These are phyloP conservation scores for Thermophis baileyi DNA, from an alignment of 2,113 vertebrate species.

Conservation along the genomic window DNA sequence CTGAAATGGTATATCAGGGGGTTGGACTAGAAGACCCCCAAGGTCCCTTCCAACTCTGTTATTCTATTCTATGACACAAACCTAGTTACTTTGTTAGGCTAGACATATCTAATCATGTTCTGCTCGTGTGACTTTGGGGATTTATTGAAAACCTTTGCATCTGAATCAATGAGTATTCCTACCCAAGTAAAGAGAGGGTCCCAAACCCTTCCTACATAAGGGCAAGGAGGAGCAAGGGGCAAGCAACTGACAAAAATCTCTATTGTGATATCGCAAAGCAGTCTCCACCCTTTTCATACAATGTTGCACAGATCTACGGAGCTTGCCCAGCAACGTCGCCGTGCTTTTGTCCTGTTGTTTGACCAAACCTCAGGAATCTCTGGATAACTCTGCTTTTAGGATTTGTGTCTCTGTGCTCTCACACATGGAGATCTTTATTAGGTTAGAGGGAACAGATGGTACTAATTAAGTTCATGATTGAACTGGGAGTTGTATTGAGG, in stretches of 20 bases:
- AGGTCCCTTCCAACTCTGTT: too few species aligned
- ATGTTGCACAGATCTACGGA: neutral
- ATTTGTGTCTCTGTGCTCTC: too few species aligned
- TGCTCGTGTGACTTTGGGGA: neutral
- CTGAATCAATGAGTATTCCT: neutral
- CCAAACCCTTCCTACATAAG: neutral
- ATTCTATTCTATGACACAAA: neutral
- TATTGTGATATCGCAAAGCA: neutral
- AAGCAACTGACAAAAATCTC: neutral
- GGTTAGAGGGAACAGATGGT: neutral
- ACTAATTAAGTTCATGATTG: neutral
- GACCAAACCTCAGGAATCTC: neutral
- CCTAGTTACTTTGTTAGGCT: neutral
- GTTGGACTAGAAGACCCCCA: too few species aligned
- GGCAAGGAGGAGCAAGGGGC: neutral
- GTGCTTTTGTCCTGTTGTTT: neutral
- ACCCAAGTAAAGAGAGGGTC: neutral
- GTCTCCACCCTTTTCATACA: neutral
- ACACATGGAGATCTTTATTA: neutral
- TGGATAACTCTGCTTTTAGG: neutral
- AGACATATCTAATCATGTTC: neutral
- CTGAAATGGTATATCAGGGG: too few species aligned
- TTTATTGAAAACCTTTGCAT: neutral
- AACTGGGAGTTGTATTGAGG: neutral
- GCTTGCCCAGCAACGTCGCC: neutral